Percentiles rank a stretch among this genome's conserved stretches.
Evolutionary conservation across 2,113 vertebrate genomes (phyloP).

Genomic region (Urocolius indicus): DNA sequence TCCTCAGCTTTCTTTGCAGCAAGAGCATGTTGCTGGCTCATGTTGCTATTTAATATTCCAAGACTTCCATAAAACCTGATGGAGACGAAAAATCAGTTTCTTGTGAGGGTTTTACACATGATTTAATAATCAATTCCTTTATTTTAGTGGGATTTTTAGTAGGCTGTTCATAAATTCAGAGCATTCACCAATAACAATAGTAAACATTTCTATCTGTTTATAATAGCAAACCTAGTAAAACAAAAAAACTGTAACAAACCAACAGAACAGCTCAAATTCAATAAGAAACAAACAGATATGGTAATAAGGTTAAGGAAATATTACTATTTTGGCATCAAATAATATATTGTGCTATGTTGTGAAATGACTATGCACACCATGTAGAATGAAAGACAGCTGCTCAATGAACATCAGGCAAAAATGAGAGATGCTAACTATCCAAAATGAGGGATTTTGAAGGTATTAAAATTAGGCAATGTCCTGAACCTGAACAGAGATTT

Average conservation of each 20-base stretch:
- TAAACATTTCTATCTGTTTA: background rate
- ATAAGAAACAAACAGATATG: background rate
- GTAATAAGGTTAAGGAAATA: background rate
- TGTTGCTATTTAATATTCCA: background rate
- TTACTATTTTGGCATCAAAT: background rate
- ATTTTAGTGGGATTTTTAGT: background rate
- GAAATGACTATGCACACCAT: background rate
- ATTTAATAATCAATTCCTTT: background rate
- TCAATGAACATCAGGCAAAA: slow-evolving; percentile 17
- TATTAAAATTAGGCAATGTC: background rate
- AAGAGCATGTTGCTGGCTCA: background rate
- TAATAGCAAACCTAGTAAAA: background rate
- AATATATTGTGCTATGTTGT: background rate
- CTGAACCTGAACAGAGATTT: background rate
- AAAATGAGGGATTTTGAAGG: background rate
- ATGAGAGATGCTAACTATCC: background rate
- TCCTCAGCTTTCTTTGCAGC: background rate
- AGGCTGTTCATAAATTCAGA: background rate
- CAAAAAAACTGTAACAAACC: background rate
- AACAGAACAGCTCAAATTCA: background rate
- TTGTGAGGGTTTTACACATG: background rate
- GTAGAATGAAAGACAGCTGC: background rate
- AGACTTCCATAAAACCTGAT: background rate
- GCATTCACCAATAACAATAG: background rate
- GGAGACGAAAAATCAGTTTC: background rate